These are phyloP conservation scores for Brachyhypopomus gauderio DNA, from an alignment of 2,113 vertebrate species.

Conservation along the genomic window DNA sequence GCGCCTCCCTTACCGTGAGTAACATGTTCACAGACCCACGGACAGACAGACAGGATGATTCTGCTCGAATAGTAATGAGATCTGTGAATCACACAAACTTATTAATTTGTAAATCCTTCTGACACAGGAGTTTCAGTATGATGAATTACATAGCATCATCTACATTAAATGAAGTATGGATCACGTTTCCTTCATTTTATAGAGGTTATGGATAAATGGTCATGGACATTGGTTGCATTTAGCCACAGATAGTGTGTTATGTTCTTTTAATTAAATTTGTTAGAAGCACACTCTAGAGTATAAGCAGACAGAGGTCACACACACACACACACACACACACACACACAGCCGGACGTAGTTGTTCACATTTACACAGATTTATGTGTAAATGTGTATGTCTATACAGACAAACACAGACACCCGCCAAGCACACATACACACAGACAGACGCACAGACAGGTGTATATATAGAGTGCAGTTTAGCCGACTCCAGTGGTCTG, in stretches of 20 bases:
- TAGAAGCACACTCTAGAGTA: neutral
- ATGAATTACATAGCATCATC: neutral
- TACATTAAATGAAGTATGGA: neutral
- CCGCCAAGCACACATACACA: conserved; percentile 62
- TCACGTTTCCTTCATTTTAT: neutral
- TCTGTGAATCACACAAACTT: conserved; percentile 7
- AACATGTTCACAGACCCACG: conserved; percentile 76
- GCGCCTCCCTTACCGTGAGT: conserved; percentile 84
- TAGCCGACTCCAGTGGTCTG: conserved; percentile 77
- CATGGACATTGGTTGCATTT: neutral
- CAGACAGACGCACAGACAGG: conserved; percentile 80
- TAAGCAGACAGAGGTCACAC: conserved; percentile 3
- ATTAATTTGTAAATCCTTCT: too few relatives aligned
- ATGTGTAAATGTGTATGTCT: conserved; percentile 54
- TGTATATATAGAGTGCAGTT: conserved; percentile 66
- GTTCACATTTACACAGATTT: conserved; percentile 49
- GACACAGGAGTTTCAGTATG: too few relatives aligned
- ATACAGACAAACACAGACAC: conserved; percentile 69
- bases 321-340: conserved; percentile 30
- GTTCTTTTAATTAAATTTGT: neutral
- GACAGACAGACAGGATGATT: conserved; percentile 73
- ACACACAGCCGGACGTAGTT: neutral
- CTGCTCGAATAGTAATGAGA: neutral
- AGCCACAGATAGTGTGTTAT: neutral
- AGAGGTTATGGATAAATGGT: too few relatives aligned